Base-by-base conservation (phyloP, 1,140 invertebrate species). In the Drosophila yakuba region DNA sequence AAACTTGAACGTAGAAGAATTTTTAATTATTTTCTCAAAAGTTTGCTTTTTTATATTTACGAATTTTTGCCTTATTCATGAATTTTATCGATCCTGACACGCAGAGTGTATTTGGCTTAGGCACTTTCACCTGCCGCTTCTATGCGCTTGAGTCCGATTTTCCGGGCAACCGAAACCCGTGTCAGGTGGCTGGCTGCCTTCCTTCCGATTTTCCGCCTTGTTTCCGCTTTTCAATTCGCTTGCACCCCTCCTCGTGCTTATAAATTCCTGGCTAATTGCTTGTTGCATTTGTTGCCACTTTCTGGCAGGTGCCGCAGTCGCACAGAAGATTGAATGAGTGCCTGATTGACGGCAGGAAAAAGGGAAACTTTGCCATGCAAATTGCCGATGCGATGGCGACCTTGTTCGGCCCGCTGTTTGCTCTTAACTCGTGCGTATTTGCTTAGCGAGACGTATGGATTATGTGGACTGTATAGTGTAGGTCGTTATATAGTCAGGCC, bases 211-310 rank as follows among this genome's bases (percentile, higher is more conserved):
- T 48, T 45, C 17, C 43, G 39, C 3, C 58, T 39, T 28, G 25
- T 38, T 25, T 28, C 35, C 28, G 25, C 25, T 56, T 32, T 45
- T 20, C 20, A 23, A 56, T 56, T 56, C 54, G 15, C 11, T 12
- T 12, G 54, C 72, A 8, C 28, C 36, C 35, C 32, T 7, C 10
- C 54, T 44, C 15, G 23, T 62, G 43, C 72, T 60, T 12, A 62
- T 68, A 74, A 82, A 83, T 83, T 78, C 75, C 57, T 36, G 39
- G 64, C 73, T 80, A 80, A 85, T 78, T 84, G 81, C 47, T 35
- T 66, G 44, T 38, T 51, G 60, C 35, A 38, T n/a, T 25, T 63
- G 60, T 36, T 67, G 64, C 35, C 39, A 11, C 14, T 56, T 23
- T 38, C 12, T 20, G 35, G 51, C 68, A 71, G 68, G 64, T 57